phyloP scores from a whole-genome alignment of 2,888 invertebrate genomes.

The Netelia inedita region DNA sequence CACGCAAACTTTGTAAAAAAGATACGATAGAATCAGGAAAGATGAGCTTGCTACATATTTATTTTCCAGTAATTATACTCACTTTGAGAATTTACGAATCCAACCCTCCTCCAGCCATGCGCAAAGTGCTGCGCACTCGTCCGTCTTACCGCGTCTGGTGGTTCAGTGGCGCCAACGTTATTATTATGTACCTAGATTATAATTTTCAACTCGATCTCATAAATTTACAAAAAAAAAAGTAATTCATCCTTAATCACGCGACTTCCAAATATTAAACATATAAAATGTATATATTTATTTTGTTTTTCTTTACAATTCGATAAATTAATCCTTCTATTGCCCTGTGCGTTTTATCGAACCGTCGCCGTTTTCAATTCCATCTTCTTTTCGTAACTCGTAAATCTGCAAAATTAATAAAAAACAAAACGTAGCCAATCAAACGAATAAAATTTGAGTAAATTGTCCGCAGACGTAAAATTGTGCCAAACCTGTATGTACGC shows the following conservation, averaged over 20 bases:
- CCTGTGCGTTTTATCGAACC: constrained; percentile 48
- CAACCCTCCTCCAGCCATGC: too few species aligned
- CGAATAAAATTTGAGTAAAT: not conserved
- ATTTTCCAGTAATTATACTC: too few species aligned
- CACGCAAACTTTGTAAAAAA: too few species aligned
- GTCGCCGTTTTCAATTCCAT: constrained; percentile 73
- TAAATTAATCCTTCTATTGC: constrained; percentile 33
- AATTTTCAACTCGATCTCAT: too few species aligned
- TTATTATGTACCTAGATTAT: too few species aligned
- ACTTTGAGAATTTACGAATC: too few species aligned
- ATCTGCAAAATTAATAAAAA: constrained; percentile 76
- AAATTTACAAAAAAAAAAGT: too few species aligned
- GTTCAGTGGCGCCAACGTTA: too few species aligned
- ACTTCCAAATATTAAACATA: constrained; percentile 47
- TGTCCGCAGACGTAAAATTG: not conserved
- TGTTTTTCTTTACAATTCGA: constrained; percentile 47
- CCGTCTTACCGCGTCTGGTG: too few species aligned
- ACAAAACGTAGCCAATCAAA: not conserved
- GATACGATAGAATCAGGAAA: too few species aligned
- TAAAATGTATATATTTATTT: constrained; percentile 56
- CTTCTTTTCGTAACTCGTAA: constrained; percentile 80
- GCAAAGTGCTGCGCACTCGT: too few species aligned
- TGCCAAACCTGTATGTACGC: constrained; percentile 95
- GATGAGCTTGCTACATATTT: too few species aligned
- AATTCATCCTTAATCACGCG: not conserved